Conservation (phyloP, 2,113 vertebrate genomes). For the Gila orcuttii region DNA sequence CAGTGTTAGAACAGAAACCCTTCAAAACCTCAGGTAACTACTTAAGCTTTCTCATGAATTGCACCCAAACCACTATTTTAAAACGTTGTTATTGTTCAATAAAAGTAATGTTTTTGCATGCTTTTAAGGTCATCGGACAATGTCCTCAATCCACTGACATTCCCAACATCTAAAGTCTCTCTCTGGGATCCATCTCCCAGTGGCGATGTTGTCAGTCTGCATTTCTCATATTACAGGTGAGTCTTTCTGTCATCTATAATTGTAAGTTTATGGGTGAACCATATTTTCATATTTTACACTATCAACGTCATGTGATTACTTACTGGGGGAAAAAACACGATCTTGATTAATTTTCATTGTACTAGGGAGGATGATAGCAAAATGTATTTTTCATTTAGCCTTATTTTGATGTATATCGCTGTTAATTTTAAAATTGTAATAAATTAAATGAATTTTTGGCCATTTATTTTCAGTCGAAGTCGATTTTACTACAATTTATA, state of each 20-base stretch:
- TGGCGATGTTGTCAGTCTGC: slow-evolving; percentile 80
- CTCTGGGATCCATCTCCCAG: slow-evolving; percentile 87
- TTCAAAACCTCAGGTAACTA: slow-evolving; percentile 64
- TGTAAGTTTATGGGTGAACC: neutral
- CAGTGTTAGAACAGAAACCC: slow-evolving; percentile 60
- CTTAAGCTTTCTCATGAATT: neutral
- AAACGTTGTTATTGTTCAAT: neutral
- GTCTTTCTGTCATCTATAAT: neutral
- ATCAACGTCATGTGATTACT: neutral
- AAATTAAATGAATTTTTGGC: neutral
- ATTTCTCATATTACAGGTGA: slow-evolving; percentile 86
- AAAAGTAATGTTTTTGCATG: neutral
- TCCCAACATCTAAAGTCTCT: slow-evolving; percentile 84
- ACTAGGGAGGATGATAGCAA: neutral
- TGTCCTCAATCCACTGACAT: slow-evolving; percentile 79
- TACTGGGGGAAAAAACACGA: no score
- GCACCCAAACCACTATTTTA: neutral
- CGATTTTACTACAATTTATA: neutral
- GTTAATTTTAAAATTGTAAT: neutral
- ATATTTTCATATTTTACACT: neutral
- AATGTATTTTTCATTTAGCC: neutral
- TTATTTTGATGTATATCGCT: neutral
- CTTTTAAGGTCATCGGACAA: slow-evolving; percentile 66
- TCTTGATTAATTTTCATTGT: neutral
- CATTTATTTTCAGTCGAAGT: neutral